Evolutionary conservation across 1,140 invertebrate species (phyloP), one percentile per base, ranked within the genome.

Genomic region (Scaptomyza pallida): DNA sequence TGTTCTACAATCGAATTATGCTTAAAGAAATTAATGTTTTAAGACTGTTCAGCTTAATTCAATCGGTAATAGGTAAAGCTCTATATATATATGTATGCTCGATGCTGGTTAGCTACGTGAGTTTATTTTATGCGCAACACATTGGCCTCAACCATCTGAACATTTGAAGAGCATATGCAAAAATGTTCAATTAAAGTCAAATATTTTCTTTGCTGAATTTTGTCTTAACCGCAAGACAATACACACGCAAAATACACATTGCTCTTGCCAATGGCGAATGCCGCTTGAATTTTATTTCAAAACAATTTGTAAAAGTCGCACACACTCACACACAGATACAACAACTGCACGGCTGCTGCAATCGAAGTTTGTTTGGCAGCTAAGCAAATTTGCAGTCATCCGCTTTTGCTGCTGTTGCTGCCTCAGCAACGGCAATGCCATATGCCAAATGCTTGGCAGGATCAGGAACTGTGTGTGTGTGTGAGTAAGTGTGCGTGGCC

Each of bases 331-430:
- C n/a, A n/a, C n/a, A n/a, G 23, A 26, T n/a, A n/a, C n/a, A n/a
- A n/a, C n/a, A 26, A 6, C 23, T 26, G 5, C 23, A 26, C 23
- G 23, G 5, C 26, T 63, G 68, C 41, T 55, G 80, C 64, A 81
- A 88, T 88, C 82, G 79, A 85, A 75, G 76, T 82, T 88, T 88
- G 82, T 88, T 88, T 88, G 82, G 74, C 82, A 88, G 82, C 63
- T 88, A 88, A 88, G 82, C 82, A 88, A 88, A 88, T 88, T 88
- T 75, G 63, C 71, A 82, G 71, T 61, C 72, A 54, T 60, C 57
- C 45, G 26, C 26, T 30, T 8, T 8, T 30, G 26, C 26, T 30
- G 6, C 6, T 30, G 54, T 47, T 59, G 30, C 33, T 72, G 78
- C 59, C 72, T 70, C 75, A 74, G 68, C 71, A 81, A 82, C 82